Percentiles rank a stretch among this genome's conserved stretches.
Conservation (phyloP, 2,113 vertebrate genomes). For the Xenopus tropicalis region UCB_Xtro_10.0 CM004449.2:68257501-68258000, state of each 20-base stretch:
- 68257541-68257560: background rate
- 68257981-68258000: too few species aligned
- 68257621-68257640: background rate
- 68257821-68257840: too few species aligned
- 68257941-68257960: too few species aligned
- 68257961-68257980: too few species aligned
- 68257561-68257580: background rate
- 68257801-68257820: too few species aligned
- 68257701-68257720: slow-evolving; percentile 1
- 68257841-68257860: too few species aligned
- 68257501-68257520: slow-evolving; percentile 24
- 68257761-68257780: background rate
- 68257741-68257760: background rate
- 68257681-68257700: background rate
- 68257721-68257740: background rate
- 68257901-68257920: too few species aligned
- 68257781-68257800: too few species aligned
- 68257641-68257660: background rate
- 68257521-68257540: background rate
- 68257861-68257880: too few species aligned
- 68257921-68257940: too few species aligned
- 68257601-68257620: background rate
- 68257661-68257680: background rate
- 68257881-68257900: too few species aligned
- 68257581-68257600: background rate